phyloP scores from a whole-genome alignment of 2,888 invertebrate genomes.

The Nomada lathburiana region DNA sequence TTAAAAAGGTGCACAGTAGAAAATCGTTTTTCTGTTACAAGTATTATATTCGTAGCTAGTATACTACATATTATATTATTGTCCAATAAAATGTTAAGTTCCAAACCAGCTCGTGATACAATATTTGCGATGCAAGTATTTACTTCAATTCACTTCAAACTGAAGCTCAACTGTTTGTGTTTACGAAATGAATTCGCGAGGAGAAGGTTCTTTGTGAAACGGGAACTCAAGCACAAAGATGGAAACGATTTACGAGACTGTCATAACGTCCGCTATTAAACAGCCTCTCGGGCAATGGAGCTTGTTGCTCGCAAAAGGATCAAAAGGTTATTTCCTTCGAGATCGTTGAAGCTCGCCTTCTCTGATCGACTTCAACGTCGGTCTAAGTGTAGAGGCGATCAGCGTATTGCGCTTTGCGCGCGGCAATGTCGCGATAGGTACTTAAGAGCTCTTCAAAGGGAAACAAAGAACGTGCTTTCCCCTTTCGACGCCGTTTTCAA shows the following conservation, averaged over 20 bases:
- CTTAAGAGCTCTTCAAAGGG: constrained; percentile 35
- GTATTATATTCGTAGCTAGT: too few relatives aligned
- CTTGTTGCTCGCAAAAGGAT: constrained; percentile 49
- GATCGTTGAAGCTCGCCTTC: constrained; percentile 17
- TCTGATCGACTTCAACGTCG: constrained; percentile 30
- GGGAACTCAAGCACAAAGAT: constrained; percentile 22
- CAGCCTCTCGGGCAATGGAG: constrained; percentile 30
- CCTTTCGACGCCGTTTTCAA: background rate
- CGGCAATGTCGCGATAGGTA: constrained; percentile 36
- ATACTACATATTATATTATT: too few relatives aligned
- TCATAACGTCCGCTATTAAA: constrained; percentile 47
- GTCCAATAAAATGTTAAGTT: too few relatives aligned
- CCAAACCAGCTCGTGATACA: too few relatives aligned
- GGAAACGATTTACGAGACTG: constrained; percentile 48
- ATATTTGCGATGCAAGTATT: background rate
- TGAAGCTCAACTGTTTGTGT: constrained; percentile 35
- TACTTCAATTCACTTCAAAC: background rate
- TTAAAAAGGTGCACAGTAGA: too few relatives aligned
- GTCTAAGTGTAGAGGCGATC: constrained; percentile 50
- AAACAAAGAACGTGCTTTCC: constrained; percentile 35
- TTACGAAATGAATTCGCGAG: constrained; percentile 22
- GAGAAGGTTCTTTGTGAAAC: constrained; percentile 4
- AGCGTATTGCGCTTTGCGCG: constrained; percentile 53
- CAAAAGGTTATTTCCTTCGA: constrained; percentile 53
- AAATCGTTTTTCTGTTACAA: too few relatives aligned